Evolutionary conservation across 92 coral and sea anemone genomes (phyloP).

Genomic region (Hydrozoanthus gracilis): DNA sequence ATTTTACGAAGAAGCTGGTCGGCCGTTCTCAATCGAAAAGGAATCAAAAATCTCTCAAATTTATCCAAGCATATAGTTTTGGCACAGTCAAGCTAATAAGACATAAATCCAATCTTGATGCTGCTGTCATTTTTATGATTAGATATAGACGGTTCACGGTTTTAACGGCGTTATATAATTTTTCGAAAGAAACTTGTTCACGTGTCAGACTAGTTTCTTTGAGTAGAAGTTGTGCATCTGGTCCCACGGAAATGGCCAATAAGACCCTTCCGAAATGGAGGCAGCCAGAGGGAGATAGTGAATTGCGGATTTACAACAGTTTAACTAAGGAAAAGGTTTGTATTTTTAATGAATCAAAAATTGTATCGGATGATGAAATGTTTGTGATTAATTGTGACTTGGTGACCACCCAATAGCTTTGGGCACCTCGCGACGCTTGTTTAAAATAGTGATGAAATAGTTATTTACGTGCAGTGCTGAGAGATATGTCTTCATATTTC

Average conservation of each 20-base stretch:
- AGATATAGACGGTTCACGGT: slow-evolving; percentile 18
- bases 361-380: too few relatives aligned
- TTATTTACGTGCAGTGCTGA: too few relatives aligned
- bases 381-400: neutral
- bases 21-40: too few relatives aligned
- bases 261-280: slow-evolving; percentile 85
- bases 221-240: slow-evolving; percentile 1
- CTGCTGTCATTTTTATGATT: slow-evolving; percentile 14
- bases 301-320: slow-evolving; percentile 91
- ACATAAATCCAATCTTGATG: too few relatives aligned
- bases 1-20: neutral
- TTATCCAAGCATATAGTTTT: too few relatives aligned
- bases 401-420: neutral
- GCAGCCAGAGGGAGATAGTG: slow-evolving; percentile 91
- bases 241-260: slow-evolving; percentile 59
- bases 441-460: too few relatives aligned
- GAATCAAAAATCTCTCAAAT: neutral
- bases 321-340: slow-evolving; percentile 95
- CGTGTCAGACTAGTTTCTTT: slow-evolving; percentile 1
- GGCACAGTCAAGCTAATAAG: too few relatives aligned
- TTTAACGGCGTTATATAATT: neutral
- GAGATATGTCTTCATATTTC: too few relatives aligned
- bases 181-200: slow-evolving; percentile 15
- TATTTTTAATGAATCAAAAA: too few relatives aligned
- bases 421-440: neutral